Evolutionary conservation across 2,113 vertebrate genomes (phyloP).

Genomic region (Coregonus clupeaformis): DNA sequence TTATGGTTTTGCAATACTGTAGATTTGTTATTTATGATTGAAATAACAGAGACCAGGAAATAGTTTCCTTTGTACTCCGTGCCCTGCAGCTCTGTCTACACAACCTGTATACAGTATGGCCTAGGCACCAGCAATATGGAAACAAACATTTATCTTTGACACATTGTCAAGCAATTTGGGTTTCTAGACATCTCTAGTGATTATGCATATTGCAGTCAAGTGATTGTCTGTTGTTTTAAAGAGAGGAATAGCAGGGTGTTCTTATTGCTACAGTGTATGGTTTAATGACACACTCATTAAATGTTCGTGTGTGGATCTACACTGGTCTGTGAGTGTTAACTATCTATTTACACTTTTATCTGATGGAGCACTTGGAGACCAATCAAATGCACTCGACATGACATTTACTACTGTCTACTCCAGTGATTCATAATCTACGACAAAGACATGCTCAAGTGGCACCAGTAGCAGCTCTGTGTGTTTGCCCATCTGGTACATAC

Average conservation of each 20-base stretch:
- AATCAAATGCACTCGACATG: constrained; percentile 30
- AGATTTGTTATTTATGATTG: background rate
- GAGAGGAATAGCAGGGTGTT: background rate
- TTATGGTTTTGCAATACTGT: background rate
- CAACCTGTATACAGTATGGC: no score
- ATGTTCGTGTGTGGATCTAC: constrained; percentile 16
- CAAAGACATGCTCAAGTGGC: constrained; percentile 59
- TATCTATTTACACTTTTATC: constrained; percentile 30
- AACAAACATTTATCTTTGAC: no score
- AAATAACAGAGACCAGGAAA: background rate
- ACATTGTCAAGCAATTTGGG: background rate
- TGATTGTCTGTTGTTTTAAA: background rate
- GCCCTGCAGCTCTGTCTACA: no score
- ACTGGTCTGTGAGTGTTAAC: constrained; percentile 36
- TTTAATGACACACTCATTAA: background rate
- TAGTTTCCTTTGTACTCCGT: background rate
- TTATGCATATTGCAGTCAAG: background rate
- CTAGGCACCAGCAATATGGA: no score
- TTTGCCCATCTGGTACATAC: constrained; percentile 55
- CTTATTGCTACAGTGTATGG: background rate
- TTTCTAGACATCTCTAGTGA: background rate
- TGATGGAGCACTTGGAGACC: constrained; percentile 47
- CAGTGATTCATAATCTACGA: constrained; percentile 45
- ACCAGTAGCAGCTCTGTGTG: constrained; percentile 49
- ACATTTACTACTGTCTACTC: constrained; percentile 47